These are phyloP conservation scores for Bombus sibiricus DNA, from an alignment of 1,140 invertebrate species.

Conservation along the genomic window DNA sequence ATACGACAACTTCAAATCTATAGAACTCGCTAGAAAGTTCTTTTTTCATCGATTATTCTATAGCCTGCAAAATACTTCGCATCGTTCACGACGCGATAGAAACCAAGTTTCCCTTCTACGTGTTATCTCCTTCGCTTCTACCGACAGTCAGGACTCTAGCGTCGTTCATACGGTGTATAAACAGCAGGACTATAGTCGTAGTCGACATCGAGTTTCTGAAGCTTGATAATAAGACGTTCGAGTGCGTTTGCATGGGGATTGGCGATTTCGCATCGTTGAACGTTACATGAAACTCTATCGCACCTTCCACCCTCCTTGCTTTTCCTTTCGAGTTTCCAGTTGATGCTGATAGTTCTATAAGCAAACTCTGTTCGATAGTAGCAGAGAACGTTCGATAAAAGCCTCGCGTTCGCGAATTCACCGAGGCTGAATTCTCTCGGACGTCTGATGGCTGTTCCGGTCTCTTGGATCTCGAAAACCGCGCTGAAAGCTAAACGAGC, in stretches of 20 bases:
- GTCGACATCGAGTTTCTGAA: slow-evolving; percentile 1
- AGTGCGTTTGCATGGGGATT: not conserved
- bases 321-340: not conserved
- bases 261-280: not conserved
- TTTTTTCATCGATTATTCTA: not conserved
- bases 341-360: not conserved
- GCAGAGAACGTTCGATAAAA: not conserved
- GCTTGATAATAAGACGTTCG: not conserved
- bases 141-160: not conserved
- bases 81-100: not conserved
- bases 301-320: not conserved
- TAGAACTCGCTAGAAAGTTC: no score
- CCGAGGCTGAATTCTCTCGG: slow-evolving; percentile 1
- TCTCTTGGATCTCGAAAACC: not conserved
- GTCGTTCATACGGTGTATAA: not conserved
- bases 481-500: not conserved
- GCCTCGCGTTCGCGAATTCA: no score
- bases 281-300: not conserved
- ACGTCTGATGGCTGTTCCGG: not conserved
- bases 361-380: not conserved
- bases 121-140: slow-evolving; percentile 2
- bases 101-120: not conserved
- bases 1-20: not conserved
- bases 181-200: not conserved
- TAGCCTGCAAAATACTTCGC: not conserved